Evolutionary conservation across 1,140 invertebrate species (phyloP), one percentile per base, ranked within the genome.

Genomic region (Solenopsis fugax): DNA sequence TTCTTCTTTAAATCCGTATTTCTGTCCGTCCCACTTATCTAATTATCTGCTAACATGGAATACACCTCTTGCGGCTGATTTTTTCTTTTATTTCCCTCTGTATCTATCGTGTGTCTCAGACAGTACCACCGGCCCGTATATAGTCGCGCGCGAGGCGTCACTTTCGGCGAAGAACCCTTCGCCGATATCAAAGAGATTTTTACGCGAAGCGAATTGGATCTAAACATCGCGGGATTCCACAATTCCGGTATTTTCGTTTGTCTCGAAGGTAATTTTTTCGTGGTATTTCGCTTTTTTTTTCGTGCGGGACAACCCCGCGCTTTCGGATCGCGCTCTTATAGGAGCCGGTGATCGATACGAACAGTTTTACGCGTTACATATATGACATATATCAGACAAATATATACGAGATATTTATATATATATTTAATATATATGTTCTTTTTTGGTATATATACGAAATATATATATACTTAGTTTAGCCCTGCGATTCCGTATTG

Each of bases 21-120:
- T 88, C 93, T 92, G 92, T 94, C 93, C 94, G 86, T 95, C 93
- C 93, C 94, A 94, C 94, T 95, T 94, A 94, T 94, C 92, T 95
- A 94, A 87, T 84, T 89, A 89, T 89, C 77, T 88, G 89, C 90
- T 94, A 93, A 92, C 92, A 91, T 94, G 92, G 90, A 94, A 92
- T 94, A 94, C 91, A 94, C 90, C 93, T 92, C 73, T 90, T 60
- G 54, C 54, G 34, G 24, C 52, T 84, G 80, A 56, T 72, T 82
- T 87, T 89, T 54, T 52, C 87, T 88, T 91, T 90, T 89, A 89
- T 87, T 87, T 90, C 86, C 72, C 60, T 88, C 81, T 89, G 86
- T 54, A 71, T 88, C 86, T 87, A 90, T 73, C 89, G 60, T 88
- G 85, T 89, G 85, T 91, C 80, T 77, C 85, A 89, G 45, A 91